Percentiles rank a stretch among this genome's conserved stretches.
phyloP scores from a whole-genome alignment of 2,888 invertebrate genomes.

The Andrena praecox region DNA sequence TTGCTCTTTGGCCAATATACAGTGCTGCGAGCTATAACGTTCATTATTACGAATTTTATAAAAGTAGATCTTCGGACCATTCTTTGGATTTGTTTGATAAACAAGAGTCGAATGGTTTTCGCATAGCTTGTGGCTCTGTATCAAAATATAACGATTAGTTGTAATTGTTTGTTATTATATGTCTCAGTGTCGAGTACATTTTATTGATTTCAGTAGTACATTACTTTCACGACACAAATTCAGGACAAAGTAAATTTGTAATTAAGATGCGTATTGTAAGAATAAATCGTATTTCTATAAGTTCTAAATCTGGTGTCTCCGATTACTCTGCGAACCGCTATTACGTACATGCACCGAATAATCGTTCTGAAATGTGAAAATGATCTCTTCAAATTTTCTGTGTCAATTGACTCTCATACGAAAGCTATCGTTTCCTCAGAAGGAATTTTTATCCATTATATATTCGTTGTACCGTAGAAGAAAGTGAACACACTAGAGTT shows the following conservation, averaged over 20 bases:
- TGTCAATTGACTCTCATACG: constrained; percentile 24
- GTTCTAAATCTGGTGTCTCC: constrained; percentile 73
- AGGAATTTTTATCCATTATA: constrained; percentile 24
- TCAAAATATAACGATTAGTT: constrained; percentile 57
- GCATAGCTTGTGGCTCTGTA: constrained; percentile 72
- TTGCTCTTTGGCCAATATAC: constrained; percentile 70
- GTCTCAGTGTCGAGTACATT: constrained; percentile 55
- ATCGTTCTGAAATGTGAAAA: constrained; percentile 76
- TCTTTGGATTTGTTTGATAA: constrained; percentile 5
- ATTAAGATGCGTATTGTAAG: constrained; percentile 75
- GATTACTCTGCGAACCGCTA: constrained; percentile 56
- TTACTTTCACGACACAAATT: constrained; percentile 59
- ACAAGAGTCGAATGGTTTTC: constrained; percentile 11
- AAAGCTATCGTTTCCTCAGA: constrained; percentile 22
- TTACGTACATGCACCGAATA: constrained; percentile 47
- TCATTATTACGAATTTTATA: constrained; percentile 22
- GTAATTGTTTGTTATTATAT: constrained; percentile 60
- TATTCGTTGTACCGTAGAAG: constrained; percentile 12
- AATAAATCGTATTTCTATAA: constrained; percentile 82
- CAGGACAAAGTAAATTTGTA: constrained; percentile 74
- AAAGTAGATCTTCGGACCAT: constrained; percentile 12
- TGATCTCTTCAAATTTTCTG: constrained; percentile 51
- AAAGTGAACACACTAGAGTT: constrained; percentile 18
- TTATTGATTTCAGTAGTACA: constrained; percentile 57
- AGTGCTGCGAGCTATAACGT: constrained; percentile 69